phyloP scores from a whole-genome alignment of 2,797 vertebrate genomes.

The Eidolon dupreanum region DNA sequence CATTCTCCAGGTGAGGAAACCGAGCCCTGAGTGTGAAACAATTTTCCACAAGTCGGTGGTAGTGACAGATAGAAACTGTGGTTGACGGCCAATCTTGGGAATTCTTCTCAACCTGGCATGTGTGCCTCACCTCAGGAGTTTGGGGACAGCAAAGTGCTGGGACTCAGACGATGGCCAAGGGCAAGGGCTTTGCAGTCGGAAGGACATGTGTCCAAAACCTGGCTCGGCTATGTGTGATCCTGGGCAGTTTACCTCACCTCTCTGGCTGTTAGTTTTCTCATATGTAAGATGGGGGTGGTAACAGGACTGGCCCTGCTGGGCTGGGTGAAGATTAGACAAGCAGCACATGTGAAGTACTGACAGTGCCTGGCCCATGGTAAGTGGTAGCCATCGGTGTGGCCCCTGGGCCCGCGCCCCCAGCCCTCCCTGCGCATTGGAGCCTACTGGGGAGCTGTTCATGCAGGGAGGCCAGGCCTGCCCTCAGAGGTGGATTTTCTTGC shows the following conservation, averaged over 20 bases:
- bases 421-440: background rate
- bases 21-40: background rate
- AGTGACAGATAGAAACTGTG: background rate
- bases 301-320: background rate
- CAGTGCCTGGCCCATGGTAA: fast-evolving
- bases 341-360: fast-evolving
- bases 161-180: background rate
- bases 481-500: background rate
- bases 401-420: background rate
- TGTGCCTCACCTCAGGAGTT: background rate
- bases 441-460: background rate
- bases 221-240: background rate
- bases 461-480: fast-evolving
- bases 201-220: background rate
- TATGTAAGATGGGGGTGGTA: background rate
- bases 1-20: background rate
- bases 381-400: fast-evolving
- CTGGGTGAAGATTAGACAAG: background rate
- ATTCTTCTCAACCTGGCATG: background rate
- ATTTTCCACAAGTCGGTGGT: background rate
- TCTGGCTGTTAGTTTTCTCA: background rate
- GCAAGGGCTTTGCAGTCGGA: background rate
- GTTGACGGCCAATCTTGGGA: background rate
- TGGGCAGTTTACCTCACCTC: background rate
- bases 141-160: background rate